Conservation (phyloP, 23 tunicate species). For the Corella eumyota region DNA sequence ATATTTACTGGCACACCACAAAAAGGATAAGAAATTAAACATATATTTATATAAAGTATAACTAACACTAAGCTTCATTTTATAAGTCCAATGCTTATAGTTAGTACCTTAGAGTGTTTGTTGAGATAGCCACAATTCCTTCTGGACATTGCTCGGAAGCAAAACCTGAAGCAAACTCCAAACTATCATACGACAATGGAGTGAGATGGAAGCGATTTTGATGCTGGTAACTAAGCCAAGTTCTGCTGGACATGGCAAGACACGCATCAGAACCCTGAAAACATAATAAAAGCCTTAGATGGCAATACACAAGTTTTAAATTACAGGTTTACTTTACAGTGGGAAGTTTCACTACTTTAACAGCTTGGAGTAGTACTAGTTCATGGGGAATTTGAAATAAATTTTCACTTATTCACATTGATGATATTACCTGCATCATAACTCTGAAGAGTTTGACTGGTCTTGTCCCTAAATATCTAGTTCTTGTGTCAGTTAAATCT, state of each 20-base stretch:
- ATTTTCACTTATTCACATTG: too few relatives aligned
- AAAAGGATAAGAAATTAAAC: too few relatives aligned
- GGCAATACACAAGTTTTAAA: too few relatives aligned
- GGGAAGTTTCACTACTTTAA: too few relatives aligned
- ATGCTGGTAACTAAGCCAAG: conserved; percentile 92
- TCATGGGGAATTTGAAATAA: too few relatives aligned
- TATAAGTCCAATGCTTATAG: too few relatives aligned
- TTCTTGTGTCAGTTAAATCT: conserved; percentile 92
- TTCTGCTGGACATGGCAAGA: conserved; percentile 83
- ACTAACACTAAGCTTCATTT: too few relatives aligned
- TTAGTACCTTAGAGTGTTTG: conserved; percentile 93
- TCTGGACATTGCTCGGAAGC: conserved; percentile 98
- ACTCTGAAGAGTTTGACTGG: conserved; percentile 93
- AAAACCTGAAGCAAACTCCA: conserved; percentile 94
- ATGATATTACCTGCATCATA: conserved; percentile 74
- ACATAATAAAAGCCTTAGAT: too few relatives aligned
- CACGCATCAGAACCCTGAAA: conserved; percentile 84
- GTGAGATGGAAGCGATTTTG: conserved; percentile 96
- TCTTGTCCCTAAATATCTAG: conserved; percentile 88
- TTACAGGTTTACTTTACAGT: too few relatives aligned
- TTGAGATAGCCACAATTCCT: conserved; percentile 94
- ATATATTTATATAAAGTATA: too few relatives aligned
- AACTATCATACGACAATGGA: conserved; percentile 83
- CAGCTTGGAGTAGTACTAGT: too few relatives aligned
- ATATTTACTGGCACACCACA: too few relatives aligned